These are phyloP conservation scores for Trachelus tabidus DNA, from an alignment of 2,888 invertebrate genomes.

Conservation along the genomic window DNA sequence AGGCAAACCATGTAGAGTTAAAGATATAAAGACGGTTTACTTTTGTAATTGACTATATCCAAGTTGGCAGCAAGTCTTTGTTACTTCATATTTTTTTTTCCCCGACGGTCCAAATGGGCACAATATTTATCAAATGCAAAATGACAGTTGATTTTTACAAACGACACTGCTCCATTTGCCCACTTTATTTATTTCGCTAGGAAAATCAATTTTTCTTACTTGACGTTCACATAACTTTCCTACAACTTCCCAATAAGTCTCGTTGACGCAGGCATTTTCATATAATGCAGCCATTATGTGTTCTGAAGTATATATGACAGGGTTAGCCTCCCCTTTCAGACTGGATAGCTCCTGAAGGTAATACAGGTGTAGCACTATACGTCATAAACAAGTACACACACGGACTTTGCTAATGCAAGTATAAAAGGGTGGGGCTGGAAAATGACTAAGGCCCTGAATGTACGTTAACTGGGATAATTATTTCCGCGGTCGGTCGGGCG, in stretches of 20 bases:
- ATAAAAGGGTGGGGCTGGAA: constrained; percentile 14
- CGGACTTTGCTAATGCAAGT: constrained; percentile 2
- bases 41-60: background rate
- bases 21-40: background rate
- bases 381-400: background rate
- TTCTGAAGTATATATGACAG: background rate
- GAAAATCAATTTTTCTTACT: background rate
- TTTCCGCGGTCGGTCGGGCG: constrained; percentile 48
- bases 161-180: background rate
- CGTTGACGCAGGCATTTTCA: background rate
- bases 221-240: background rate
- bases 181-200: background rate
- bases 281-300: background rate
- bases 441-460: constrained; percentile 45
- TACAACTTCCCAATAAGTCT: background rate
- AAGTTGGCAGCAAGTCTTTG: background rate
- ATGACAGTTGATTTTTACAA: background rate
- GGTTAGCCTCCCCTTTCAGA: background rate
- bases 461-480: constrained; percentile 50
- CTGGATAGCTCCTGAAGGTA: background rate
- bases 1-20: background rate
- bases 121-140: background rate
- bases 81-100: background rate
- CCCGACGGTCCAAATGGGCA: background rate
- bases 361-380: background rate